Conservation (phyloP, 2,888 invertebrate genomes). For the Imbricaverruca yamaguchii region DNA sequence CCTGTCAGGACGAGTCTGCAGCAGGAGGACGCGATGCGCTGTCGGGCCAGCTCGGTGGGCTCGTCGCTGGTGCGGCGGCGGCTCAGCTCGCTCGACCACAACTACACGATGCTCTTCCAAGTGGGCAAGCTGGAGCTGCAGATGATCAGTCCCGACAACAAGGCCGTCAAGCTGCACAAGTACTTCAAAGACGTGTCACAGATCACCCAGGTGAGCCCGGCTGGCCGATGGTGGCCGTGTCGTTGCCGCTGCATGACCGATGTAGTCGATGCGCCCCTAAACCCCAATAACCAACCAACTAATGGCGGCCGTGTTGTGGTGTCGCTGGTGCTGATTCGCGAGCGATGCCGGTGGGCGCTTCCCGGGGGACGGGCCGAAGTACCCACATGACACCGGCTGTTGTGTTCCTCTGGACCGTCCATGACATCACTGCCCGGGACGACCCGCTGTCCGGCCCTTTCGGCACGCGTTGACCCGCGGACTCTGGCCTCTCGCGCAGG, state of each 20-base stretch:
- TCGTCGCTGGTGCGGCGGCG: constrained; percentile 25
- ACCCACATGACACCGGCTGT: too few relatives aligned
- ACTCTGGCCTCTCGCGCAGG: constrained; percentile 44
- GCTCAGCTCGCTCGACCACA: constrained; percentile 52
- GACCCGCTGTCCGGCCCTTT: too few relatives aligned
- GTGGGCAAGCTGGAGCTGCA: constrained; percentile 79
- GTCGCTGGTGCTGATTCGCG: too few relatives aligned
- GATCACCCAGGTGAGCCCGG: constrained; percentile 52
- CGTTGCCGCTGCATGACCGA: too few relatives aligned
- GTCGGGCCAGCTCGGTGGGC: constrained; percentile 31
- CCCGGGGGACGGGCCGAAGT: too few relatives aligned
- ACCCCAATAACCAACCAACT: too few relatives aligned
- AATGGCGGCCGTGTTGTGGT: neutral
- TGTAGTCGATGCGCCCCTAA: too few relatives aligned
- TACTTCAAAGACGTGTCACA: constrained; percentile 80
- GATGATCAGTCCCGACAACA: constrained; percentile 86
- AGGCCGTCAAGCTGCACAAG: constrained; percentile 78
- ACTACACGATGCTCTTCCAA: constrained; percentile 86
- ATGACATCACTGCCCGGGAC: too few relatives aligned
- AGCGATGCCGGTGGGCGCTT: too few relatives aligned
- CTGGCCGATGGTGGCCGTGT: neutral
- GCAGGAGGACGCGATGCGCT: constrained; percentile 26
- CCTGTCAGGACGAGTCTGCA: constrained; percentile 20
- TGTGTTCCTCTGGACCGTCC: too few relatives aligned
- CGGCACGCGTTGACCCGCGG: too few relatives aligned